Evolutionary conservation across 2,888 invertebrate species (phyloP).

Genomic region (Trypoxylon attenuatum): DNA sequence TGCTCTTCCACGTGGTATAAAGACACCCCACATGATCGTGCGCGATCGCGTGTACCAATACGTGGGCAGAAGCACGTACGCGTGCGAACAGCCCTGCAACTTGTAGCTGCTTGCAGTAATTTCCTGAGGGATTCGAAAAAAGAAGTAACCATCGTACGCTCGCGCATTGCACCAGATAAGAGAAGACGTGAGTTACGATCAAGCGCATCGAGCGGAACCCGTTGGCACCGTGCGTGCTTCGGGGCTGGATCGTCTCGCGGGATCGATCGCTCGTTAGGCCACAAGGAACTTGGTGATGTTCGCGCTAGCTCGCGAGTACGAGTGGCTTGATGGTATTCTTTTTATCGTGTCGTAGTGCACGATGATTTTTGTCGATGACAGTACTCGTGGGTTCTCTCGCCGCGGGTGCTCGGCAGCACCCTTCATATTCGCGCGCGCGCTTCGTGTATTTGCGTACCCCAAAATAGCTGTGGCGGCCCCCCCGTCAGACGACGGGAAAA

Average conservation of each 20-base stretch:
- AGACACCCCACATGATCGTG: background rate
- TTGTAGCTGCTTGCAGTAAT: background rate
- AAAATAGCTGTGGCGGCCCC: conserved; percentile 55
- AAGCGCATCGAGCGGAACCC: background rate
- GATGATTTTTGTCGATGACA: conserved; percentile 40
- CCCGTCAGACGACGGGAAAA: conserved; percentile 27
- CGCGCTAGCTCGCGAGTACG: background rate
- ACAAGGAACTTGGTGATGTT: background rate
- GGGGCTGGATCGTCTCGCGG: background rate
- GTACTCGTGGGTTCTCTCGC: conserved; percentile 26
- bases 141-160: background rate
- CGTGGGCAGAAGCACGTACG: background rate
- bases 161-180: background rate
- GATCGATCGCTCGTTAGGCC: background rate
- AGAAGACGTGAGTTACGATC: background rate
- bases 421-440: conserved; percentile 35
- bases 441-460: conserved; percentile 56
- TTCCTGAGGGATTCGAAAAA: background rate
- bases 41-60: background rate
- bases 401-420: conserved; percentile 41
- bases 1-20: too few species aligned
- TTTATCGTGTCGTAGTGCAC: background rate
- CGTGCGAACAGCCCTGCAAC: background rate
- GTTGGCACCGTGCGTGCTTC: background rate
- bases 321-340: background rate